Conservation (phyloP, 2,888 invertebrate genomes). For the Strigamia transsilvanica region DNA sequence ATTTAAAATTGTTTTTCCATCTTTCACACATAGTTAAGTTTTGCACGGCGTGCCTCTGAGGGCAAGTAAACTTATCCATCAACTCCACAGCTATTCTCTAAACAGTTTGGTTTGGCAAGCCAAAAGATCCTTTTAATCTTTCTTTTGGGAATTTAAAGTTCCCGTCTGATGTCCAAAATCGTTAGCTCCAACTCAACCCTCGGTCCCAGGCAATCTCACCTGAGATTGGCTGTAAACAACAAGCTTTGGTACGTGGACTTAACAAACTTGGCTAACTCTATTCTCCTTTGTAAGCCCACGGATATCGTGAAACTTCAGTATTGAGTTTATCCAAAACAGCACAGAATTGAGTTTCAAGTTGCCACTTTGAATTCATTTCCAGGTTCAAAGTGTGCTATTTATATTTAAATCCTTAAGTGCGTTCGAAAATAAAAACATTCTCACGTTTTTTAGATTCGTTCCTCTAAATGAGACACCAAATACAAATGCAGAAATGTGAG, state of each 20-base stretch:
- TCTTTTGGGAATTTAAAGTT: slow-evolving; percentile 49
- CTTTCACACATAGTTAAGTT: slow-evolving; percentile 44
- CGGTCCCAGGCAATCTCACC: slow-evolving; percentile 42
- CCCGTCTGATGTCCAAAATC: slow-evolving; percentile 42
- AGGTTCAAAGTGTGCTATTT: no score
- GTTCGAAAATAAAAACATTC: no score
- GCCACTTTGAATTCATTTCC: no score
- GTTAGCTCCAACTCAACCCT: slow-evolving; percentile 28
- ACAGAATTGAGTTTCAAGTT: background rate
- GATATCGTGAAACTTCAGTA: background rate
- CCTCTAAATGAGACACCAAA: no score
- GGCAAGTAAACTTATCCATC: slow-evolving; percentile 46
- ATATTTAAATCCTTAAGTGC: no score
- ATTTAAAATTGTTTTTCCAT: slow-evolving; percentile 14
- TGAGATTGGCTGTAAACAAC: slow-evolving; percentile 47
- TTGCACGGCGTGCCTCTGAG: slow-evolving; percentile 2
- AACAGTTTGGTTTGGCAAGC: slow-evolving; percentile 45
- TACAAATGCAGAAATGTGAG: no score
- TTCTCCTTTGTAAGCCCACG: background rate
- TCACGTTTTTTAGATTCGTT: no score
- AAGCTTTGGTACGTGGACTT: slow-evolving; percentile 29
- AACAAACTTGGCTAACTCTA: slow-evolving; percentile 27
- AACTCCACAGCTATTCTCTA: slow-evolving; percentile 34
- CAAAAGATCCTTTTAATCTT: slow-evolving; percentile 47
- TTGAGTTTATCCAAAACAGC: background rate